Conservation (phyloP, 2,113 vertebrate genomes). For the Epinephelus moara region DNA sequence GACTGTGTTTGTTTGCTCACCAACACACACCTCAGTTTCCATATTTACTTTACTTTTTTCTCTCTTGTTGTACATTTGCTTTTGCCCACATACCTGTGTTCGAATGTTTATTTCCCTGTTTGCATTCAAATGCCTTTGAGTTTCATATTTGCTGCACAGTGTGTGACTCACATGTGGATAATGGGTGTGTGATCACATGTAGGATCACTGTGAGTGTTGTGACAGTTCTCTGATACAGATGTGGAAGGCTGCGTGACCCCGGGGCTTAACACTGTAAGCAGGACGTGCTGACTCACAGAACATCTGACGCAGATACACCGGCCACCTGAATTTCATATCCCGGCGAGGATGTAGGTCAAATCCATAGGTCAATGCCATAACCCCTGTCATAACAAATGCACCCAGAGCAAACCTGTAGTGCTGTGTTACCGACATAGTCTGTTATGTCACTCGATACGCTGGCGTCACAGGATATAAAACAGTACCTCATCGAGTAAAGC, state of each 20-base stretch:
- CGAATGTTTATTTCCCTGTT: neutral
- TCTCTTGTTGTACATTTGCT: slow-evolving; percentile 19
- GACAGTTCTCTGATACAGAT: slow-evolving; percentile 32
- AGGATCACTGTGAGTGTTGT: slow-evolving; percentile 10
- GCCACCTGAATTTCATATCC: slow-evolving; percentile 42
- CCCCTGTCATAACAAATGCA: slow-evolving; percentile 23
- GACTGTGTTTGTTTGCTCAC: slow-evolving; percentile 53
- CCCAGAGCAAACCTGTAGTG: slow-evolving; percentile 10
- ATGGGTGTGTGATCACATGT: slow-evolving; percentile 1
- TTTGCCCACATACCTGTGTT: slow-evolving; percentile 27
- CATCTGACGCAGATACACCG: slow-evolving; percentile 24
- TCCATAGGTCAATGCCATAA: slow-evolving; percentile 24
- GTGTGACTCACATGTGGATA: slow-evolving; percentile 27
- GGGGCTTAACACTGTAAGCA: slow-evolving; percentile 15
- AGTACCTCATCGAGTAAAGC: neutral
- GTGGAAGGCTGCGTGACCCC: slow-evolving; percentile 19
- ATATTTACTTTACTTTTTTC: slow-evolving; percentile 35
- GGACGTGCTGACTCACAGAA: slow-evolving; percentile 26
- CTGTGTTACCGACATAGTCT: neutral
- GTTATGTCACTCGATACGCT: neutral
- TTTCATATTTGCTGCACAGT: neutral
- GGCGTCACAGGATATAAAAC: neutral
- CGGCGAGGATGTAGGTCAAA: slow-evolving; percentile 35
- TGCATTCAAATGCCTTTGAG: slow-evolving; percentile 16
- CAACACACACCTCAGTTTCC: slow-evolving; percentile 38